Conservation (phyloP, 2,888 invertebrate species). For the Rotaria socialis region DNA sequence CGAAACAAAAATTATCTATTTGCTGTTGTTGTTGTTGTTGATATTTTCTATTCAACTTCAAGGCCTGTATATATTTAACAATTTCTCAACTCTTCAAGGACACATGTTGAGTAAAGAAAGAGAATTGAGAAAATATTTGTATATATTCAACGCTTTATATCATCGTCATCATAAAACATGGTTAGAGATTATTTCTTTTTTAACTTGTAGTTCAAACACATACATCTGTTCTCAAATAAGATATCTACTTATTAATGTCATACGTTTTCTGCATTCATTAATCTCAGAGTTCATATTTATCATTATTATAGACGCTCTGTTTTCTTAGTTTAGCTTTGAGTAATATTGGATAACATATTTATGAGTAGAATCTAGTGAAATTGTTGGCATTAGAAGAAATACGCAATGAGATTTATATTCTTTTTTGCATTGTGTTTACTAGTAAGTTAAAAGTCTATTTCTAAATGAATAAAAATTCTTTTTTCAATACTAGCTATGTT, state of each 20-base stretch:
- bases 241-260: background rate
- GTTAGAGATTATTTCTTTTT: background rate
- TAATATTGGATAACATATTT: too few relatives aligned
- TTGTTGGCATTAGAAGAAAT: too few relatives aligned
- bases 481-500: background rate
- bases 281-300: background rate
- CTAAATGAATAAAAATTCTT: background rate
- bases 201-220: background rate
- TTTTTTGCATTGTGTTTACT: background rate
- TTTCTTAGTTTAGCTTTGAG: too few relatives aligned
- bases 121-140: too few relatives aligned
- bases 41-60: too few relatives aligned
- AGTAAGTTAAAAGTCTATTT: background rate
- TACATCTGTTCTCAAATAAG: background rate
- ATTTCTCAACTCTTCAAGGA: too few relatives aligned
- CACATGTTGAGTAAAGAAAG: too few relatives aligned
- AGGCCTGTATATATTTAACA: too few relatives aligned
- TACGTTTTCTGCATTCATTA: background rate
- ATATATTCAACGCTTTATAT: too few relatives aligned
- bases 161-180: background rate
- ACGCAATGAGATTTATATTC: background rate
- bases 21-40: too few relatives aligned
- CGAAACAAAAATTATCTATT: too few relatives aligned
- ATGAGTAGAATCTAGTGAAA: too few relatives aligned
- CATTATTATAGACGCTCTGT: background rate